A percentile compares a stretch with the other conserved stretches of the same genome.
Evolutionary conservation across 2,797 vertebrate species (phyloP).

Genomic region (Sarcophilus harrisii): DNA sequence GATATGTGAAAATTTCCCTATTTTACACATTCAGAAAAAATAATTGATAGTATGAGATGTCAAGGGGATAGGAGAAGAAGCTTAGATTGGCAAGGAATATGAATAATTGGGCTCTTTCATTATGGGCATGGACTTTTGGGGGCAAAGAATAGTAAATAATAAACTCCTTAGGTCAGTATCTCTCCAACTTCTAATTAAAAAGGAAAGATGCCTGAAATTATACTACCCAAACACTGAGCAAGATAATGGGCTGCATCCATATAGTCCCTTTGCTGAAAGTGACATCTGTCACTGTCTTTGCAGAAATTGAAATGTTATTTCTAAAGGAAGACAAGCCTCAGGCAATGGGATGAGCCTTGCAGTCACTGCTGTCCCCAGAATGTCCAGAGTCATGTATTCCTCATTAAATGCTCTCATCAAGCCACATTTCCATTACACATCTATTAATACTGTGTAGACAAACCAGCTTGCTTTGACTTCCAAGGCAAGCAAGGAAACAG

Average conservation of each 20-base stretch:
- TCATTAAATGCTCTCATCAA: neutral
- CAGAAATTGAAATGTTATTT: slow-evolving; percentile 49
- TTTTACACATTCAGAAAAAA: neutral
- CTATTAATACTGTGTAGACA: slow-evolving; percentile 1
- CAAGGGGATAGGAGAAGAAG: neutral
- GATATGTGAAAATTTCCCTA: neutral
- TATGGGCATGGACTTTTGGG: slow-evolving; percentile 23
- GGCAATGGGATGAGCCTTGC: slow-evolving; percentile 34
- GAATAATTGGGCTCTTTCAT: slow-evolving; percentile 29
- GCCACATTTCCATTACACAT: neutral
- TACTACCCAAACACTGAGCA: neutral
- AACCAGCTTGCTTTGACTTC: slow-evolving; percentile 27
- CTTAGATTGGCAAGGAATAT: neutral
- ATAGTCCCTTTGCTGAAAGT: slow-evolving; percentile 51
- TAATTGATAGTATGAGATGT: neutral
- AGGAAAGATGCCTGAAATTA: slow-evolving; percentile 48
- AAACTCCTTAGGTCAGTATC: slow-evolving; percentile 1
- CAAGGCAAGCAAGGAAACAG: slow-evolving; percentile 26
- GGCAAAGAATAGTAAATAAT: slow-evolving; percentile 52
- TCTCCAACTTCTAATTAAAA: slow-evolving; percentile 39
- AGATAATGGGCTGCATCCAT: slow-evolving; percentile 21
- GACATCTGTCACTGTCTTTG: slow-evolving; percentile 62
- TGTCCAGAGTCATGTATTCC: neutral
- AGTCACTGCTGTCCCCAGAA: slow-evolving; percentile 32
- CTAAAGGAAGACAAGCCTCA: slow-evolving; percentile 45